Evolutionary conservation across 1,140 invertebrate species (phyloP), one percentile per base, ranked within the genome.

Genomic region (Aphelinus certus): DNA sequence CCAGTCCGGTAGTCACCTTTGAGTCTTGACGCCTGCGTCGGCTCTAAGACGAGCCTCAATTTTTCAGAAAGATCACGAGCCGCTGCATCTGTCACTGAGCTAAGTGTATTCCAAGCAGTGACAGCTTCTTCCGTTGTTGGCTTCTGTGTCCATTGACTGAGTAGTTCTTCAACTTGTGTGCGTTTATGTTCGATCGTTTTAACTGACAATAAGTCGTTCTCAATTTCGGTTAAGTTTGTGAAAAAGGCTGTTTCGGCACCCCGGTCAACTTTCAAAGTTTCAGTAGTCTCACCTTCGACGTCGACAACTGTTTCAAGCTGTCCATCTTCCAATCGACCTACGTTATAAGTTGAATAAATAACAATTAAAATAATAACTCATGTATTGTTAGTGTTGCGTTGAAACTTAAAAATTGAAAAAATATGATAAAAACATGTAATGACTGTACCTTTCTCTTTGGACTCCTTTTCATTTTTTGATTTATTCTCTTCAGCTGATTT

Each of bases 1-100:
- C 98, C 98, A 1, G 97, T 99, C 73, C 97, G 91, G 84, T 98
- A 99, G 87, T 99, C 98, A 77, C 96, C 96, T 79, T 95, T 95
- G 6, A 98, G 88, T 78, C 96, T 92, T 0, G 97, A 94, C 0
- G 96, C 94, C 81, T 96, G 93, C 0, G 97, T 98, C 1, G 98
- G 98, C 89, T 99, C 97, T 10, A 99, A 88, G 56, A 99, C 94
- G 0, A 99, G 89, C 65, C 98, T 88, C 48, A 99, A 88, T 82
- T 98, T 94, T 87, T 99, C 97, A 78, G 96, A 97, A 5, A 99
- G 88, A 76, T 98, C 95, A 70, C 96, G 92, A 0, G 98, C 93
- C 3, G 97, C 86, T 9, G 86, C 83, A 3, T 91, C 89, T 0
- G 95, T 94, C 6, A 92, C 83, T 0, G 89, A 82, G 60, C 89